Evolutionary conservation across 2,797 vertebrate species (phyloP).

Genomic region (Platyrinchus mystaceus): DNA sequence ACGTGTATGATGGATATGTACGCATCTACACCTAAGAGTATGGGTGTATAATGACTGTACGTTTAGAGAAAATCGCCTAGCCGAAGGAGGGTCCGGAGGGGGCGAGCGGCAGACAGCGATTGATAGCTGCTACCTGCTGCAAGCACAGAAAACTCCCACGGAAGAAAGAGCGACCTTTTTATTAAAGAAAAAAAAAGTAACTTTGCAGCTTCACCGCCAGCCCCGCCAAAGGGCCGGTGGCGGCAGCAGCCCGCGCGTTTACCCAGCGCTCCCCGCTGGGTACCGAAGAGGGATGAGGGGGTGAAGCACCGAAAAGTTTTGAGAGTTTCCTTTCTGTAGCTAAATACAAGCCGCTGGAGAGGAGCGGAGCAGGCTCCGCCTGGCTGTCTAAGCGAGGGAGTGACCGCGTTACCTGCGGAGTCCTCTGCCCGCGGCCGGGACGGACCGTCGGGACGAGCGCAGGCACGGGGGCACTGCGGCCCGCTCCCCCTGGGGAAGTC

Average conservation of each 20-base stretch:
- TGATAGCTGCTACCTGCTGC: slow-evolving; percentile 4
- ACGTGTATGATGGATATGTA: no score
- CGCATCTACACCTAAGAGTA: background rate
- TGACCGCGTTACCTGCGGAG: background rate
- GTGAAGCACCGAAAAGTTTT: slow-evolving; percentile 11
- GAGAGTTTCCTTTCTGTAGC: background rate
- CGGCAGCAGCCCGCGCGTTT: background rate
- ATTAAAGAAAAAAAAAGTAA: background rate
- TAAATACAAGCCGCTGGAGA: background rate
- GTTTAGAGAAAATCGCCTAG: background rate
- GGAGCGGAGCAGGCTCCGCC: background rate
- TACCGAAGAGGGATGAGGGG: background rate
- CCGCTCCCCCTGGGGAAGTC: no score
- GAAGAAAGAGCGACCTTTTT: background rate
- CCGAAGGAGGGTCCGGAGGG: slow-evolving; percentile 14
- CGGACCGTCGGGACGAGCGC: background rate
- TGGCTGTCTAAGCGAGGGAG: background rate
- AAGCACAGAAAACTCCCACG: background rate
- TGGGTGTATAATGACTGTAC: background rate
- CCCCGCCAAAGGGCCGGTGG: background rate
- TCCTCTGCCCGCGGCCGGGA: background rate
- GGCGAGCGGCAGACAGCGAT: background rate
- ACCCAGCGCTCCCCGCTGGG: background rate
- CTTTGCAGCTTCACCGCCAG: background rate
- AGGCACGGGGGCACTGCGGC: background rate